A percentile compares a stretch with the other conserved stretches of the same genome.
Evolutionary conservation across 2,888 invertebrate genomes (phyloP).

Genomic region (Calameuta filiformis): DNA sequence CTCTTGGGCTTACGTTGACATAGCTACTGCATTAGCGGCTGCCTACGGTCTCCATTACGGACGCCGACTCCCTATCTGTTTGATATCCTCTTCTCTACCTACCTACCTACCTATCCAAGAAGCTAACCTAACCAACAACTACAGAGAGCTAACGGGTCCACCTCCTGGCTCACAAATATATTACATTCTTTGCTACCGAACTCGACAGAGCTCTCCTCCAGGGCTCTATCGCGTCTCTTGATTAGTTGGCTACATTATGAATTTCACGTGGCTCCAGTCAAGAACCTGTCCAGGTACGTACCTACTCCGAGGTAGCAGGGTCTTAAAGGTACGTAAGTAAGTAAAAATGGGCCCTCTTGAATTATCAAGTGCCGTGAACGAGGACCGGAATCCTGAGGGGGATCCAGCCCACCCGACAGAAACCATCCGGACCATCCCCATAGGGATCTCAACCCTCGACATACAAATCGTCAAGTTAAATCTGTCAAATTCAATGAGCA

Average conservation of each 20-base stretch:
- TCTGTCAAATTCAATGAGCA: constrained; percentile 1
- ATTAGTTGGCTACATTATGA: not conserved
- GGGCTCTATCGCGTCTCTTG: not conserved
- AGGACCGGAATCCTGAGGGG: not conserved
- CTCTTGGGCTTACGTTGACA: constrained; percentile 45
- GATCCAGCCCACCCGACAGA: not conserved
- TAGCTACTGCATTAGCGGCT: constrained; percentile 67
- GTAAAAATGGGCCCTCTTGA: not conserved
- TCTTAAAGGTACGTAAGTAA: not conserved
- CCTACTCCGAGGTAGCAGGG: not conserved
- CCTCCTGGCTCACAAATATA: constrained; percentile 53
- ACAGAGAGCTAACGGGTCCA: not conserved
- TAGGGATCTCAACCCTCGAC: constrained; percentile 19
- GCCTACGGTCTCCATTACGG: constrained; percentile 64
- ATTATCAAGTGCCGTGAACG: not conserved
- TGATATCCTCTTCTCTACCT: constrained; percentile 56
- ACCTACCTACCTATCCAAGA: constrained; percentile 43
- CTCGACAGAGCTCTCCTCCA: constrained; percentile 50
- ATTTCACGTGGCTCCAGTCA: not conserved
- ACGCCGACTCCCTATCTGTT: constrained; percentile 54
- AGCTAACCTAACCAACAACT: not conserved
- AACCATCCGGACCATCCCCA: not conserved
- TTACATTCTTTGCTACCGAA: constrained; percentile 45
- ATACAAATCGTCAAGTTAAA: not conserved
- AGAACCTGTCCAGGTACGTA: not conserved